Evolutionary conservation across 2,888 invertebrate genomes (phyloP).

Genomic region (Zygaena filipendulae): DNA sequence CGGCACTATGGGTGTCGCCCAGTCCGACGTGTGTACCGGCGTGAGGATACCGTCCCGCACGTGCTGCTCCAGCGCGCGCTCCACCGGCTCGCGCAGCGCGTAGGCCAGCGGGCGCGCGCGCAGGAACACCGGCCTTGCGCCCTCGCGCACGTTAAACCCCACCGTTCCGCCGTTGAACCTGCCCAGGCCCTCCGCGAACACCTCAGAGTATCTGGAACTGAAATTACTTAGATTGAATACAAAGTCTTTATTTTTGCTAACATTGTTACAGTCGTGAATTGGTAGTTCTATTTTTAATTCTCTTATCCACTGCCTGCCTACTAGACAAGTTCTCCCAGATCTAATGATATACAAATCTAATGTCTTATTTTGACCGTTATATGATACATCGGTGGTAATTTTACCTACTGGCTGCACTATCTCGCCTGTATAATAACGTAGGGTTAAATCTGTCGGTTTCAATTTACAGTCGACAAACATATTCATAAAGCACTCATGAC

Average conservation of each 20-base stretch:
- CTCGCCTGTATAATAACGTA: constrained; percentile 9
- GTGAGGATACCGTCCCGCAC: constrained; percentile 11
- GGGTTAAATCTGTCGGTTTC: too few relatives aligned
- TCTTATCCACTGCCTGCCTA: constrained; percentile 14
- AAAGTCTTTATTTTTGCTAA: background rate
- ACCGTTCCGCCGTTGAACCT: constrained; percentile 3
- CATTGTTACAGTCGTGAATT: constrained; percentile 2
- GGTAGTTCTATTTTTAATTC: constrained; percentile 9
- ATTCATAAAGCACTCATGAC: constrained; percentile 2
- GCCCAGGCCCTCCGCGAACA: constrained; percentile 19
- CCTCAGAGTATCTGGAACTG: constrained; percentile 18
- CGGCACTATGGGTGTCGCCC: constrained; percentile 14
- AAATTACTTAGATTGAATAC: background rate
- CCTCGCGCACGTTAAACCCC: background rate
- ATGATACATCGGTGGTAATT: constrained; percentile 2
- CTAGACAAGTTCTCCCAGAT: constrained; percentile 1
- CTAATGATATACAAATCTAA: constrained; percentile 8
- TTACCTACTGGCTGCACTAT: constrained; percentile 5
- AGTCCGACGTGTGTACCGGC: constrained; percentile 11
- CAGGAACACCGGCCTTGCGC: constrained; percentile 2
- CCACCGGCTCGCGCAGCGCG: constrained; percentile 17
- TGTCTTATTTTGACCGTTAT: constrained; percentile 1
- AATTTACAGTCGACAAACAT: too few relatives aligned
- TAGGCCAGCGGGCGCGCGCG: constrained; percentile 14
- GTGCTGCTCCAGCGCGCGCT: constrained; percentile 12